Conservation (phyloP, 2,113 vertebrate genomes). For the Ramphastos sulfuratus region DNA sequence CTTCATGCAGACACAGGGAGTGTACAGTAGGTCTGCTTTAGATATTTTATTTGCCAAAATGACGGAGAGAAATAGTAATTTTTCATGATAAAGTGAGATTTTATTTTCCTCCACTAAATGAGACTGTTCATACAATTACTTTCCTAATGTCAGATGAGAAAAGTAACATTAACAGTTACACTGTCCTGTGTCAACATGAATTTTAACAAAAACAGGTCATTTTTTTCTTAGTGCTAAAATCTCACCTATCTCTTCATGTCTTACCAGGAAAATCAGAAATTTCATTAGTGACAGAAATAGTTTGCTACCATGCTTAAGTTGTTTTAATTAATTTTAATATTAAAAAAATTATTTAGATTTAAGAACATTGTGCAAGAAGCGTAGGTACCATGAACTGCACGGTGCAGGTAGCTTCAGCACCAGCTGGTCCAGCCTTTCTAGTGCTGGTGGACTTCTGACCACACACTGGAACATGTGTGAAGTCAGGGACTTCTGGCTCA, state of each 20-base stretch:
- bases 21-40: neutral
- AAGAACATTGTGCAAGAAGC: neutral
- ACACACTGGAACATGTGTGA: accelerated
- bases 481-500: neutral
- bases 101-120: neutral
- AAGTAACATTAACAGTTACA: neutral
- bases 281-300: neutral
- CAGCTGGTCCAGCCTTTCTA: neutral
- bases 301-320: neutral
- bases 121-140: neutral
- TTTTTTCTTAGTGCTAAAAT: neutral
- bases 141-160: neutral
- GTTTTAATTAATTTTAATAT: neutral
- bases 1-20: neutral
- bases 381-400: neutral
- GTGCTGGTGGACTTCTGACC: neutral
- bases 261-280: neutral
- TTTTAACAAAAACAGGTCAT: neutral
- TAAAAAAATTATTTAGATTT: neutral
- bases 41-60: neutral
- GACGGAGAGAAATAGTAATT: neutral
- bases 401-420: neutral
- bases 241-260: neutral
- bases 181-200: neutral
- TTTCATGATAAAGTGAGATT: neutral